Base-by-base conservation (phyloP, 2,113 vertebrate genomes). In the Thinocorus orbignyianus region DNA sequence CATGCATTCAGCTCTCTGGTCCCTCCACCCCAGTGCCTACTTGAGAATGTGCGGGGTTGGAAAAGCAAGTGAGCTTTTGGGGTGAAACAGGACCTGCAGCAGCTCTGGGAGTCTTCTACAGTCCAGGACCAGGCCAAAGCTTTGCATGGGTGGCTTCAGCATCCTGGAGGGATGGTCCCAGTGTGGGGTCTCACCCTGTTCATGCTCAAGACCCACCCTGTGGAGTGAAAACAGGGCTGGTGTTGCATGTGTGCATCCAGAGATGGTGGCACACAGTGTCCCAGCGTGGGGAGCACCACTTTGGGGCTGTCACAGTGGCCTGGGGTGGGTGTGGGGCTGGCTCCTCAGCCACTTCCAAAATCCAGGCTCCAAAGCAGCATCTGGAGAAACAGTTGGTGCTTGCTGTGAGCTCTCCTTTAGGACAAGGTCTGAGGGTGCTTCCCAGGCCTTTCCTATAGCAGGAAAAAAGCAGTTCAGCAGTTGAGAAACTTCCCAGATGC, bases 101-200 rank as follows among this genome's bases (percentile, higher is more conserved):
- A 88, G 37, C 39, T 82, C 83, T 55, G 62, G 28, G 77, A n/a
- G 17, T 28, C 72, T 87, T 78, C 61, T 93, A 74, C 25, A 7
- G 23, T 26, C 25, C 51, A 64, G 77, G 55, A 33, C 8, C 15
- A 35, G 57, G 51, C 28, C 58, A 57, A 78, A 17, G 60, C 62
- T 76, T 86, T 80, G 71, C 35, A 13, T 13, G 3, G n/a, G 37
- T 64, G 60, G 39, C 70, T 79, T 79, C 55, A 61, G 39, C 62
- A 49, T 44, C 42, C 48, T n/a, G 1, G 4, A 55, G 26, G 35
- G 57, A 55, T 5, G 26, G 30, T 6, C 33, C 23, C 0, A 3
- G 4, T 0, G 0, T 0, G 0, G 20, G 11, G 9, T 58, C 42
- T 91, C 51, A 35, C 15, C 17, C 9, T 1, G 2, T 46, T 74